Percentiles rank a stretch among this genome's conserved stretches.
Evolutionary conservation across 2,888 invertebrate genomes (phyloP).

Genomic region (Acleris cristana): DNA sequence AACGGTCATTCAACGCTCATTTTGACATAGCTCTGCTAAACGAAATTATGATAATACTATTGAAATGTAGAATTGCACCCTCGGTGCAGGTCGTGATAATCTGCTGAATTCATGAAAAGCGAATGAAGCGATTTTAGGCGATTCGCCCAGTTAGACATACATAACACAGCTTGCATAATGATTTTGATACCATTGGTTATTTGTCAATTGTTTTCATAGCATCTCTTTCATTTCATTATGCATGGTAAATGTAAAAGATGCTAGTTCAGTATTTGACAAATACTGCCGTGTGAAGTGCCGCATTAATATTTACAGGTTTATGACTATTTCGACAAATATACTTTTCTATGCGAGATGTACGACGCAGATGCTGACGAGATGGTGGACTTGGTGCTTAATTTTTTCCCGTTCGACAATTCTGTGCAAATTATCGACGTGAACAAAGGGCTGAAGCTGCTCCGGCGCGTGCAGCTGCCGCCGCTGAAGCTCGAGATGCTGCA

Average conservation of each 20-base stretch:
- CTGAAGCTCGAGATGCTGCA: slow-evolving; percentile 87
- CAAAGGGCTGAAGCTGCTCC: slow-evolving; percentile 85
- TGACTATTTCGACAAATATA: slow-evolving; percentile 82
- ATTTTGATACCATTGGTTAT: background rate
- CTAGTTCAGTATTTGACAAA: background rate
- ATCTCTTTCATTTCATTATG: background rate
- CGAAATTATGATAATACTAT: too few relatives aligned
- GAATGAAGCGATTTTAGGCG: too few relatives aligned
- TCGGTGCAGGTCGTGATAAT: too few relatives aligned
- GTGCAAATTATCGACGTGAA: slow-evolving; percentile 89
- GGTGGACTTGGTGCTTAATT: slow-evolving; percentile 88
- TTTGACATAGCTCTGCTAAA: too few relatives aligned
- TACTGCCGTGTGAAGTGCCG: too few relatives aligned
- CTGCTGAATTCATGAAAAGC: too few relatives aligned
- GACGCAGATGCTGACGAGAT: slow-evolving; percentile 89
- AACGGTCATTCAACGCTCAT: too few relatives aligned
- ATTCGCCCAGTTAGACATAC: too few relatives aligned
- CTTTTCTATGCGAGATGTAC: slow-evolving; percentile 92
- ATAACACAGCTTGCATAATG: too few relatives aligned
- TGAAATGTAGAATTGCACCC: too few relatives aligned
- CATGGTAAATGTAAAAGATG: background rate
- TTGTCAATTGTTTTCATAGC: background rate
- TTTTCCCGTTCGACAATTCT: slow-evolving; percentile 89
- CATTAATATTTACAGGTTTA: slow-evolving; percentile 55
- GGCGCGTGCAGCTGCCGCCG: slow-evolving; percentile 86